Percentiles rank a stretch among this genome's conserved stretches.
Evolutionary conservation across 2,888 invertebrate species (phyloP).

Genomic region (Torymus tubicola): DNA sequence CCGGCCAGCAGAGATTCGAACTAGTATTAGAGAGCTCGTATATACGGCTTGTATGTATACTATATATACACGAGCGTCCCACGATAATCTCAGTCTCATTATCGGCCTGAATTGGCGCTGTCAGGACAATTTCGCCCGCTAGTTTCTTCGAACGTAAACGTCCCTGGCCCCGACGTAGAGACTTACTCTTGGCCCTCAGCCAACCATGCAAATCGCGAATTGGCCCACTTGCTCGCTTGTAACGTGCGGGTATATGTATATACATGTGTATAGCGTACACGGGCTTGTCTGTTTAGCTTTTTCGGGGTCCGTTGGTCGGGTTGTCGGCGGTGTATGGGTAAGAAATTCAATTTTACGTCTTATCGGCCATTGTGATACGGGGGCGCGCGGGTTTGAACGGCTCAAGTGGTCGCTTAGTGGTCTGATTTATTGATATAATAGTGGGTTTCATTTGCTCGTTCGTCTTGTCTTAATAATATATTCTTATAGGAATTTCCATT

Average conservation of each 20-base stretch:
- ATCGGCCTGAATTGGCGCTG: conserved; percentile 65
- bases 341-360: too few relatives aligned
- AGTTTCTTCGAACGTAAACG: conserved; percentile 1
- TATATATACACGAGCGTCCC: conserved; percentile 57
- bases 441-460: too few relatives aligned
- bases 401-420: too few relatives aligned
- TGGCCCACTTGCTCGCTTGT: conserved; percentile 57
- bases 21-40: conserved; percentile 59
- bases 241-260: background rate
- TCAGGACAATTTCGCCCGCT: conserved; percentile 60
- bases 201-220: conserved; percentile 56
- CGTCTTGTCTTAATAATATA: too few relatives aligned
- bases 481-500: too few relatives aligned
- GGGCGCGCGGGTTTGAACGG: too few relatives aligned
- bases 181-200: conserved; percentile 43
- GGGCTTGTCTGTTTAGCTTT: too few relatives aligned
- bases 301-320: too few relatives aligned
- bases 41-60: conserved; percentile 9
- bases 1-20: conserved; percentile 36
- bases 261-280: too few relatives aligned
- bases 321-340: too few relatives aligned
- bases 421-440: too few relatives aligned
- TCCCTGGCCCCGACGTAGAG: conserved; percentile 39
- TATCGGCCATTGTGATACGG: too few relatives aligned
- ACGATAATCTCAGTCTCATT: conserved; percentile 67